A percentile compares a stretch with the other conserved stretches of the same genome.
phyloP scores from a whole-genome alignment of 1,140 invertebrate genomes.

The Trachelipus rathkii region DNA sequence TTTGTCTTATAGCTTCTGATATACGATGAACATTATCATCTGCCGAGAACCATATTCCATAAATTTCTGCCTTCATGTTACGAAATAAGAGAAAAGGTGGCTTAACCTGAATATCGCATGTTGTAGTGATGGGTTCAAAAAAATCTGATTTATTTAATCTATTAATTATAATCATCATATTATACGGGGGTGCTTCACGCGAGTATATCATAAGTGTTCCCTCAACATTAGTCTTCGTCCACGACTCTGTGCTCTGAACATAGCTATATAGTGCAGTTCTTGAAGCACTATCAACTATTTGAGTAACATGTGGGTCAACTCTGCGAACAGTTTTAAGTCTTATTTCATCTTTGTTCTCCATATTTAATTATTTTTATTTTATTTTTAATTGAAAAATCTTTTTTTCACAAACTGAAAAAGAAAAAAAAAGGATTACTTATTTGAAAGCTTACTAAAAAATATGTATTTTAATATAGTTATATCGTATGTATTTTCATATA shows the following conservation, averaged over 20 bases:
- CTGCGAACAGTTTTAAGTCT: slow-evolving; percentile 38
- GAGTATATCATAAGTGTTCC: slow-evolving; percentile 44
- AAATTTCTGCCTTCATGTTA: slow-evolving; percentile 40
- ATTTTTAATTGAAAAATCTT: no score
- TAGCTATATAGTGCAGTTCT: slow-evolving; percentile 42
- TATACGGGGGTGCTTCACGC: slow-evolving; percentile 35
- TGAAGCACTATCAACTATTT: slow-evolving; percentile 37
- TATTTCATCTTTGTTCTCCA: slow-evolving; percentile 29
- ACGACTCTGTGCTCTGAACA: slow-evolving; percentile 36
- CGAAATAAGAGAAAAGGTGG: slow-evolving; percentile 42
- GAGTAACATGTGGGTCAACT: slow-evolving; percentile 38
- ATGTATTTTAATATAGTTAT: no score
- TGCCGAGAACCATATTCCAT: slow-evolving; percentile 44
- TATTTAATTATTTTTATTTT: not conserved
- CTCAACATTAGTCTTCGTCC: slow-evolving; percentile 44
- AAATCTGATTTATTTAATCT: slow-evolving; percentile 42
- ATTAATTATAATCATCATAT: slow-evolving; percentile 45
- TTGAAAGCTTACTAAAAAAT: no score
- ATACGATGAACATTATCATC: slow-evolving; percentile 42
- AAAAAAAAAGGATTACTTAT: no score
- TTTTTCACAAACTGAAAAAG: no score
- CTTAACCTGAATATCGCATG: slow-evolving; percentile 44
- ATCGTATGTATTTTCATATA: no score
- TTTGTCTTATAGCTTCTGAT: slow-evolving; percentile 31
- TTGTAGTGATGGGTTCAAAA: slow-evolving; percentile 37